Base-by-base conservation (phyloP, 2,113 vertebrate species). In the Plestiodon gilberti region DNA sequence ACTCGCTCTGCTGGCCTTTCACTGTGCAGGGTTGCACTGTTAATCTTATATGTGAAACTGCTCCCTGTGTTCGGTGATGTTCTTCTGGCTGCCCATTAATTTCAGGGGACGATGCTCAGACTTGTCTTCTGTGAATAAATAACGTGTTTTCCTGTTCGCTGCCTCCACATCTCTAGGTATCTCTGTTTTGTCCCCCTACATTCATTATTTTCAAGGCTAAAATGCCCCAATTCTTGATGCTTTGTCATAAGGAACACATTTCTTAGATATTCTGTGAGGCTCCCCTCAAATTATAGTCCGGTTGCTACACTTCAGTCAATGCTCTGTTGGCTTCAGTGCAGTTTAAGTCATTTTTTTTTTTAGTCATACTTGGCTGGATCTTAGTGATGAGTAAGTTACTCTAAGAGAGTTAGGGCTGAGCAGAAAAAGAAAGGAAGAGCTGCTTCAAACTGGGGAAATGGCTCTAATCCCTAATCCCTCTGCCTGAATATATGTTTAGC, bases 301-400 rank as follows among this genome's bases (percentile, higher is more conserved):
- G 74, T 25, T 87, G 48, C 85, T 82, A n/a, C 48, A 17, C 78
- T 69, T 71, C 43, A 57, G 52, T 38, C 57, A 57, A 30, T 25
- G 4, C 62, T n/a, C 38, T 74, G 70, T 18, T 1, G 0, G 75
- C 82, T 92, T 30, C 30, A 1, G 0, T 64, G 74, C 30, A 28
- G 7, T 55, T 73, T 28, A 77, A 38, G 59, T 81, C 78, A 40
- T 91, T 84, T 89, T 1, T 88, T 79, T 88, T 10, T 64, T 59
- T 79, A 25, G 30, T 13, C 2, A 0, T 70, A 3, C n/a, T 38
- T 69, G 81, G 6, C 87, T 87, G 9, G 81, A 81, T 11, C 69
- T 52, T 8, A 69, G 25, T 64, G 57, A 2, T n/a, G 78, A 78
- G n/a, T 4, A 23, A 38, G 1, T 67, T 28, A 89, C 57, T 3